Evolutionary conservation across 2,113 vertebrate genomes (phyloP).

Genomic region (Perca fluviatilis): DNA sequence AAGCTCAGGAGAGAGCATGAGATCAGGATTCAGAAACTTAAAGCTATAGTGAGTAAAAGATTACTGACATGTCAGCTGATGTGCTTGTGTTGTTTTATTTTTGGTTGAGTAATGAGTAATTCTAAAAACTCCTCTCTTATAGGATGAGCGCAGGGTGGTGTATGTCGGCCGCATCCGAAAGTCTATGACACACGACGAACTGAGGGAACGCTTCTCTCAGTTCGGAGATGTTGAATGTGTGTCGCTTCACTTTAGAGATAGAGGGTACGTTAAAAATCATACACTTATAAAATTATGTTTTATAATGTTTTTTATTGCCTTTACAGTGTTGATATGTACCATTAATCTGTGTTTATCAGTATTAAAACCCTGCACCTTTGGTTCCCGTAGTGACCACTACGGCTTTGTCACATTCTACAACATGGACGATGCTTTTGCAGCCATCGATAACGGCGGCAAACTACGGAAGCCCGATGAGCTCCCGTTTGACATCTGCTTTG

Average conservation of each 20-base stretch:
- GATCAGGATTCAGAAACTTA: constrained; percentile 76
- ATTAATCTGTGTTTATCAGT: not conserved
- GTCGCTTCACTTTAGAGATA: constrained; percentile 91
- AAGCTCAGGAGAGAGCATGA: constrained; percentile 63
- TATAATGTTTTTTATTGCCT: too few species aligned
- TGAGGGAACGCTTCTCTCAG: constrained; percentile 91
- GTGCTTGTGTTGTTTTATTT: not conserved
- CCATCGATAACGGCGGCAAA: constrained; percentile 92
- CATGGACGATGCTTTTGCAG: constrained; percentile 91
- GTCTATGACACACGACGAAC: constrained; percentile 90
- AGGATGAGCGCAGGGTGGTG: constrained; percentile 96
- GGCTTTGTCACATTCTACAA: constrained; percentile 95
- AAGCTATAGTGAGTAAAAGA: constrained; percentile 79
- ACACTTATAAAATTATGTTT: not conserved
- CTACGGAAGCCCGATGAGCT: constrained; percentile 90
- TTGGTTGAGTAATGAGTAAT: not conserved
- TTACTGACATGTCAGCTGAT: not conserved
- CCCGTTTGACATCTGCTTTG: constrained; percentile 94
- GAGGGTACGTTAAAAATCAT: constrained; percentile 65
- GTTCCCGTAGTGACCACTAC: constrained; percentile 89
- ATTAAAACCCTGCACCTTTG: not conserved
- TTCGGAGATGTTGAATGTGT: constrained; percentile 95
- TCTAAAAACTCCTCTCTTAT: not conserved
- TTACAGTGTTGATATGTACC: not conserved
- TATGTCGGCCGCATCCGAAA: constrained; percentile 93